phyloP scores from a whole-genome alignment of 2,113 vertebrate genomes.

The Carollia perspicillata region DNA sequence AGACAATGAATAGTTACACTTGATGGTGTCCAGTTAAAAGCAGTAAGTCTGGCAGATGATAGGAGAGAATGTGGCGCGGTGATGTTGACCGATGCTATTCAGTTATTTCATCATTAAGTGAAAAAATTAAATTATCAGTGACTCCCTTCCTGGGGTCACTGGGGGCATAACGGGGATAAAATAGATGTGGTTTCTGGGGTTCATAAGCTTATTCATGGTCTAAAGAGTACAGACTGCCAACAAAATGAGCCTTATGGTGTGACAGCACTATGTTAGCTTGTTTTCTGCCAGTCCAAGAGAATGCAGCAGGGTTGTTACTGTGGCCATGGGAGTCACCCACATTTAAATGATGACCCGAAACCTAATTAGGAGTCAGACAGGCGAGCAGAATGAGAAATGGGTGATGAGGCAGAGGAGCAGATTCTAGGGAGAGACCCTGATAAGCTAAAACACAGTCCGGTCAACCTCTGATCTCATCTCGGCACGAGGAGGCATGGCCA shows the following conservation, averaged over 20 bases:
- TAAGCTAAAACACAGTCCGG: not conserved
- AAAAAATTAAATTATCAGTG: not conserved
- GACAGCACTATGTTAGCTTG: not conserved
- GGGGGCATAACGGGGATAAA: not conserved
- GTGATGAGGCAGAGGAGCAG: not conserved
- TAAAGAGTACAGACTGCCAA: not conserved
- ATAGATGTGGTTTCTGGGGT: not conserved
- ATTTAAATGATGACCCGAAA: not conserved
- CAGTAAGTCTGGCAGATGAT: not conserved
- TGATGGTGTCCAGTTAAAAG: not conserved
- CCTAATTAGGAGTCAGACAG: not conserved
- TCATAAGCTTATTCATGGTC: not conserved
- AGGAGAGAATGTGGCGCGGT: not conserved
- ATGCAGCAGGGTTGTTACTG: not conserved
- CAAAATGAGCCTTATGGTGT: not conserved
- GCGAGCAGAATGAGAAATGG: not conserved
- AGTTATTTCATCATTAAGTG: not conserved
- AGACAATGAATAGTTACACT: not conserved
- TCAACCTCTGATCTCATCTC: not conserved
- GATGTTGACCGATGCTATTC: not conserved
- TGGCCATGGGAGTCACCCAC: not conserved
- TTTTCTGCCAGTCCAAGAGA: not conserved
- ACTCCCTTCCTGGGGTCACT: not conserved
- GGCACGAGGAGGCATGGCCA: not conserved
- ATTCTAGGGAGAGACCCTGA: not conserved